Percentiles rank a stretch among this genome's conserved stretches.
Conservation (phyloP, 2,888 invertebrate species). For the Diarsia dahlii region DNA sequence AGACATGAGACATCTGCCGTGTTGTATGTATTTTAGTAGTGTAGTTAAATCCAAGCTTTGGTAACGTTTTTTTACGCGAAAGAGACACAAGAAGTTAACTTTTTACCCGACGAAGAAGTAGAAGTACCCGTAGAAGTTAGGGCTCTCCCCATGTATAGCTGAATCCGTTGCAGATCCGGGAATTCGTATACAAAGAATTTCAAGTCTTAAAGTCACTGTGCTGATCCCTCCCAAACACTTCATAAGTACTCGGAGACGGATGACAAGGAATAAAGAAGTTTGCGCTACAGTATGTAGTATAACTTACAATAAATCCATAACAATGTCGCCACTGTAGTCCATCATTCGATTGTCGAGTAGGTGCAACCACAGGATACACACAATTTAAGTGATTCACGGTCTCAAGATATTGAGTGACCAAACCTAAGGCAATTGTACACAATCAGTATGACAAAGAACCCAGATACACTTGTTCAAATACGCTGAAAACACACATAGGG, state of each 20-base stretch:
- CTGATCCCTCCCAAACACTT: neutral
- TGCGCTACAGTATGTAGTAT: neutral
- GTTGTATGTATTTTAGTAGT: constrained; percentile 90
- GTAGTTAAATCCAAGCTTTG: neutral
- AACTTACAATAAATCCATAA: constrained; percentile 19
- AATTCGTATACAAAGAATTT: neutral
- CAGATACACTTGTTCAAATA: constrained; percentile 79
- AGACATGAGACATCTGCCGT: constrained; percentile 91
- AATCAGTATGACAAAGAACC: constrained; percentile 68
- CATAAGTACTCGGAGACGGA: neutral
- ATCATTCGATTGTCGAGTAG: constrained; percentile 42
- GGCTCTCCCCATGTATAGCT: neutral
- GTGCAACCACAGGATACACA: constrained; percentile 66
- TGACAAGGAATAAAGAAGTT: constrained; percentile 6
- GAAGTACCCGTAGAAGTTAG: constrained; percentile 12
- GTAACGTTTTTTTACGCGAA: neutral
- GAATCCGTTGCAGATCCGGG: neutral
- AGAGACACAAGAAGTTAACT: constrained; percentile 12
- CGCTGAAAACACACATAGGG: constrained; percentile 56
- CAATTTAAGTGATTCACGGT: constrained; percentile 70
- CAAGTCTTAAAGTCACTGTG: neutral
- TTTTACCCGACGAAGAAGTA: too few relatives aligned
- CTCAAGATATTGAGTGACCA: constrained; percentile 68
- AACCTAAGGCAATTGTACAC: constrained; percentile 69
- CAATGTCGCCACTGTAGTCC: constrained; percentile 20